phyloP scores from a whole-genome alignment of 2,113 vertebrate genomes.

The Raphicerus campestris region DNA sequence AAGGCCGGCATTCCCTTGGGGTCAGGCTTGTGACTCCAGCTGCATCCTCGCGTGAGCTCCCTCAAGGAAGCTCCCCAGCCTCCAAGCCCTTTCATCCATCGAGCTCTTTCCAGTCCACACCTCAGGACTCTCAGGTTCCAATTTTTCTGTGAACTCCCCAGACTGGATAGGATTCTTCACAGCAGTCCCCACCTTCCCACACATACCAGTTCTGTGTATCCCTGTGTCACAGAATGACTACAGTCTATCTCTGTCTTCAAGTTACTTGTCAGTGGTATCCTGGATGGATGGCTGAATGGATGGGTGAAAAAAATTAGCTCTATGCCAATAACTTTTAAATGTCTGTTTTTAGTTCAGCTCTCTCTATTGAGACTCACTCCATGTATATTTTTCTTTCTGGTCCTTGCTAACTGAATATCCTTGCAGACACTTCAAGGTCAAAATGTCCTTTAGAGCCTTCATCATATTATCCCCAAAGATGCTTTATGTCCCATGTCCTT shows the following conservation, averaged over 20 bases:
- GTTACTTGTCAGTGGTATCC: background rate
- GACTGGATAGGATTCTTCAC: background rate
- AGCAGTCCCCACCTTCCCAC: background rate
- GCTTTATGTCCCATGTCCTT: background rate
- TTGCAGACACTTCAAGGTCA: background rate
- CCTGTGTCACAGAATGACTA: background rate
- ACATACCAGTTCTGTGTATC: background rate
- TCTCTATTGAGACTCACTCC: background rate
- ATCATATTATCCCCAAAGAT: background rate
- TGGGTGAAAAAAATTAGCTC: background rate
- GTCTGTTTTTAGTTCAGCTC: background rate
- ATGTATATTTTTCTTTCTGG: background rate
- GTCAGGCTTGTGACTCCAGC: background rate
- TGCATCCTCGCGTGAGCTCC: too few species aligned
- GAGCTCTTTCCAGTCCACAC: background rate
- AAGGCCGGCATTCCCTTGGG: rapidly evolving
- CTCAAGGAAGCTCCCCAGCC: background rate
- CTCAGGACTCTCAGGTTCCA: background rate
- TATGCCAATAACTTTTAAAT: background rate
- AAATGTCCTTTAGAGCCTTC: background rate
- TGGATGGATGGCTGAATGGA: background rate
- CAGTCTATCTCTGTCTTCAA: background rate
- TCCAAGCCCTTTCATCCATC: background rate
- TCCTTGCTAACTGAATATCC: background rate
- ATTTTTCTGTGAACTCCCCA: background rate